Base-by-base conservation (phyloP, 2,113 vertebrate genomes). In the Platichthys stellatus region DNA sequence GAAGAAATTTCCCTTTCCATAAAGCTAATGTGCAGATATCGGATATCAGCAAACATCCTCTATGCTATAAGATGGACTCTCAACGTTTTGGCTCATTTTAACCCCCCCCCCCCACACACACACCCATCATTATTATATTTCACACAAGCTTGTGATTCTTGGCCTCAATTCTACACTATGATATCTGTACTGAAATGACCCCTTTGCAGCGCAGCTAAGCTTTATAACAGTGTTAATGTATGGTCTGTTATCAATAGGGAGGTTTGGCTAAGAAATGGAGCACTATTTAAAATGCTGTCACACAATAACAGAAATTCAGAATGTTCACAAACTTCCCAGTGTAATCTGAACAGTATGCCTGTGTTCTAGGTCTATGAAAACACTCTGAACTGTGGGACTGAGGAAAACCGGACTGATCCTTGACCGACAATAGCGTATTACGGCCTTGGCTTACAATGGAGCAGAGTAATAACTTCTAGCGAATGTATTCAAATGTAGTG, bases 1-100 rank as follows among this genome's bases (percentile, higher is more conserved):
- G 31, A 11, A 56, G 59, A 59, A 31, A 26, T 2, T 1, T 20
- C 47, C n/a, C 6, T 43, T 72, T 40, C 60, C 66, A 53, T 53
- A 9, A 45, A 23, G 26, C 38, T 23, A 4, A 12, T 26, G 26
- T 47, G 40, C 61, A 45, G 49, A 31, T 35, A 53, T 21, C 18
- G 3, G 49, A 54, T 38, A 51, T 74, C 38, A 67, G 9, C 38
- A 7, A 15, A 75, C 49, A 49, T 24, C 11, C n/a, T 61, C 17
- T 43, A n/a, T 9, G 28, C 47, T 59, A 49, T 38, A 21, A 75
- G 57, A 65, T 31, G 57, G 47, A 56, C 53, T 49, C 23, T 49
- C 23, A 47, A 14, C 53, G 70, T 66, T 82, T 68, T 58, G 56
- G 14, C 63, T 69, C 17, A 23, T 80, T 90, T 86, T 76, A 87